Evolutionary conservation across 2,113 vertebrate species (phyloP).

Genomic region (Apodemus speciosus): DNA sequence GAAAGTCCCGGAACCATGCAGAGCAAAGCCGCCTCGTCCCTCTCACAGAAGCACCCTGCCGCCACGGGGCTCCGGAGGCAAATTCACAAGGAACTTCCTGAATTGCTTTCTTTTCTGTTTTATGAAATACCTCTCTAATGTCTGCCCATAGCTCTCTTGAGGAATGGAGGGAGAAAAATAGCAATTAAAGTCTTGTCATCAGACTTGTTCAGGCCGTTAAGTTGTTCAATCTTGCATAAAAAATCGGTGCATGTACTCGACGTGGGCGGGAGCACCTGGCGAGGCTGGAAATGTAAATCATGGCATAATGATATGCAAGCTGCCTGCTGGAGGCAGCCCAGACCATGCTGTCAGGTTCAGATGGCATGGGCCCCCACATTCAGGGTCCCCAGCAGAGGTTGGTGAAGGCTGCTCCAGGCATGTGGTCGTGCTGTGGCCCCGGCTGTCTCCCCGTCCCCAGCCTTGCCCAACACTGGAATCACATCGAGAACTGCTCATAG

Average conservation of each 20-base stretch:
- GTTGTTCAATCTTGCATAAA: slow-evolving; percentile 76
- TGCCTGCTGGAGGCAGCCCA: neutral
- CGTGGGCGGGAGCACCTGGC: slow-evolving; percentile 68
- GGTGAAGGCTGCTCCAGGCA: too few relatives aligned
- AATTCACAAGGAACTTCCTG: neutral
- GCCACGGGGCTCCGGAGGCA: neutral
- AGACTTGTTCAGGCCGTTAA: slow-evolving; percentile 78
- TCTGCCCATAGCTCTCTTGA: slow-evolving; percentile 36
- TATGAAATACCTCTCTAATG: slow-evolving; percentile 1
- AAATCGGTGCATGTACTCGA: slow-evolving; percentile 39
- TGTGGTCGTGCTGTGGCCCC: fast-evolving
- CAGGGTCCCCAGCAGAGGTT: neutral
- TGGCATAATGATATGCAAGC: neutral
- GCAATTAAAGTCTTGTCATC: slow-evolving; percentile 76
- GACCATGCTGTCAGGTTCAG: neutral
- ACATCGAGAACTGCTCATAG: fast-evolving
- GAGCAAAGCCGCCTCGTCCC: fast-evolving
- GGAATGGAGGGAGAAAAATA: slow-evolving; percentile 65
- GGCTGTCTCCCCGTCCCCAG: fast-evolving
- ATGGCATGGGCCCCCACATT: too few relatives aligned
- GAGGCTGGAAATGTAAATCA: slow-evolving; percentile 67
- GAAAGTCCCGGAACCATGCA: neutral
- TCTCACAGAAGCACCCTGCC: neutral
- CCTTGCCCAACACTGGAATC: too few relatives aligned
- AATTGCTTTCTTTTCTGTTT: neutral